Evolutionary conservation across 2,113 vertebrate genomes (phyloP).

Genomic region (Urocolius indicus): DNA sequence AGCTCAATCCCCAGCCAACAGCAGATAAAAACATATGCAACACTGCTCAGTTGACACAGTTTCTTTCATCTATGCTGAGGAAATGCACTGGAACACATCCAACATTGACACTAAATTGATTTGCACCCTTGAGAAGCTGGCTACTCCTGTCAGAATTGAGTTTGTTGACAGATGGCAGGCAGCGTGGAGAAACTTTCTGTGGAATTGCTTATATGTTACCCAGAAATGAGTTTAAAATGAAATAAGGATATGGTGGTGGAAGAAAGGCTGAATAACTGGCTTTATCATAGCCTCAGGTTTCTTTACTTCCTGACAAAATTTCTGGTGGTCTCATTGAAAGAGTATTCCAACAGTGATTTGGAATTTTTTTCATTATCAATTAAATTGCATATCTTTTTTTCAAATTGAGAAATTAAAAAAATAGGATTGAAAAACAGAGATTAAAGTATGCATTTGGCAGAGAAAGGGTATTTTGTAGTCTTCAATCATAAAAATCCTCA

Average conservation of each 20-base stretch:
- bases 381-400: background rate
- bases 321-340: background rate
- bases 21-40: conserved; percentile 71
- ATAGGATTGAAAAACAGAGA: background rate
- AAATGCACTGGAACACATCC: conserved; percentile 71
- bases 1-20: conserved; percentile 38
- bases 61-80: conserved; percentile 64
- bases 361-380: background rate
- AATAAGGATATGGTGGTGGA: background rate
- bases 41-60: conserved; percentile 62
- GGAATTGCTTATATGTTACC: conserved; percentile 47
- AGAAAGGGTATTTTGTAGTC: background rate
- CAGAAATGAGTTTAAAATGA: conserved; percentile 39
- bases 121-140: conserved; percentile 73
- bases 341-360: background rate
- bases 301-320: background rate
- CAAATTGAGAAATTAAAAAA: background rate
- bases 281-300: background rate
- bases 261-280: background rate
- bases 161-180: conserved; percentile 70
- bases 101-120: conserved; percentile 73
- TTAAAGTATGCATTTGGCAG: background rate
- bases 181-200: conserved; percentile 51
- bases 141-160: conserved; percentile 69
- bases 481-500: background rate